Evolutionary conservation across 2,888 invertebrate genomes (phyloP).

Genomic region (Oscheius sp.): DNA sequence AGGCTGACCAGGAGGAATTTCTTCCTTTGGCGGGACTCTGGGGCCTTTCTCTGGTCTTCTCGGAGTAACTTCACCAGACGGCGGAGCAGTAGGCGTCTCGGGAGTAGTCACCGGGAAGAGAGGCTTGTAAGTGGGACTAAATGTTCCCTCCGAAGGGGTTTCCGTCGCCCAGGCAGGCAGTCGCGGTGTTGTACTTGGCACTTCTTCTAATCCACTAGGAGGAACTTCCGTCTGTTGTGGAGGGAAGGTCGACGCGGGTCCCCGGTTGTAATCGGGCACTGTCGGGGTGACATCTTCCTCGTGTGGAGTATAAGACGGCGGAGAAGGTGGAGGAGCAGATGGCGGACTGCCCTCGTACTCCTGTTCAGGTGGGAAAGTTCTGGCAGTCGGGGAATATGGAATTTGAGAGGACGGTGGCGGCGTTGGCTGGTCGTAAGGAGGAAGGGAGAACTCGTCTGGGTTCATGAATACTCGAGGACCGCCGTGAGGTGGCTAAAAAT

Average conservation of each 20-base stretch:
- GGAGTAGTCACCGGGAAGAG: conserved; percentile 43
- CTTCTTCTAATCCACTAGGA: conserved; percentile 39
- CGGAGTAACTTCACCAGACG: conserved; percentile 15
- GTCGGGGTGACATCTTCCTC: conserved; percentile 13
- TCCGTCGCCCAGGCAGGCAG: conserved; percentile 12
- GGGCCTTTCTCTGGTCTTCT: conserved; percentile 29
- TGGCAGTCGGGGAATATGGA: conserved; percentile 34
- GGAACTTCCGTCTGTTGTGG: conserved; percentile 36
- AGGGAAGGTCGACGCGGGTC: neutral
- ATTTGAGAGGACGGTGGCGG: neutral
- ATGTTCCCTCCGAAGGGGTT: conserved; percentile 9
- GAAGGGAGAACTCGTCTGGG: conserved; percentile 23
- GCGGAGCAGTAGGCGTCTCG: neutral
- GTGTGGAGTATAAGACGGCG: conserved; percentile 22
- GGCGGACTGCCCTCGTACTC: conserved; percentile 29
- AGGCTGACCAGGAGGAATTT: neutral
- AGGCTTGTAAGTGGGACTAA: conserved; percentile 42
- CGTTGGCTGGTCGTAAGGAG: conserved; percentile 1
- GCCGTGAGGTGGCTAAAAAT: neutral
- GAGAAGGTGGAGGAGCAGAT: conserved; percentile 41
- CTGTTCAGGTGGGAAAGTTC: conserved; percentile 7
- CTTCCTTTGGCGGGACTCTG: neutral
- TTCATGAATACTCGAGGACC: conserved; percentile 32
- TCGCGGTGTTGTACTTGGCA: conserved; percentile 37
- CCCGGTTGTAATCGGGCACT: conserved; percentile 18